Percentiles rank a stretch among this genome's conserved stretches.
phyloP scores from a whole-genome alignment of 2,113 vertebrate species.

The Seriola dumerili region DNA sequence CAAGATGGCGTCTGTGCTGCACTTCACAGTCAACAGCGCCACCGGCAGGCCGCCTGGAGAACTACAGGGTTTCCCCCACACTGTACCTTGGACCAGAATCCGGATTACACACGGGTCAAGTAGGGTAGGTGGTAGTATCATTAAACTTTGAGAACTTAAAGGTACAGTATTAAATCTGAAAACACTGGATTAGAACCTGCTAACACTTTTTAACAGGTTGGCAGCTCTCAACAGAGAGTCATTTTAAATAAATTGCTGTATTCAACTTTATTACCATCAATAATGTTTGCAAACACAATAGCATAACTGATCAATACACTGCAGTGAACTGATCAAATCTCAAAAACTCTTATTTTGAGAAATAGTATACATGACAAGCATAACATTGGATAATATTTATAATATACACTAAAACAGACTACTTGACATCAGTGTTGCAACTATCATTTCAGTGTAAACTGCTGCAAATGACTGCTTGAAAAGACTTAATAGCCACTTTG shows the following conservation, averaged over 20 bases:
- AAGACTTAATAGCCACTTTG: background rate
- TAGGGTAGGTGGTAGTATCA: background rate
- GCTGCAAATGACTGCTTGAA: background rate
- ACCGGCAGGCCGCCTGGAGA: slow-evolving; percentile 28
- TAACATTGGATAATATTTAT: background rate
- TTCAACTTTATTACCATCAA: background rate
- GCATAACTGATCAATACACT: too few relatives aligned
- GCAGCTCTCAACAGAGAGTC: background rate
- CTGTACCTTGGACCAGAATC: background rate
- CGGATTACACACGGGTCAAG: background rate
- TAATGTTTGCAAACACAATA: background rate
- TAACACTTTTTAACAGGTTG: background rate
- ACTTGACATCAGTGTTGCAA: background rate
- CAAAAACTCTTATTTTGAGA: background rate
- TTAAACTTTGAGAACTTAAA: background rate
- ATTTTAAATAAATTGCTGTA: too few relatives aligned
- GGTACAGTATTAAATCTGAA: background rate
- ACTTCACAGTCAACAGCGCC: slow-evolving; percentile 58
- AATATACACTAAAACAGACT: background rate
- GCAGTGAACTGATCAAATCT: background rate
- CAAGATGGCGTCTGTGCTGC: slow-evolving; percentile 81
- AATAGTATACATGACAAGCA: background rate
- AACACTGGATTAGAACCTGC: background rate
- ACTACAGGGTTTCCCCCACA: slow-evolving; percentile 56
- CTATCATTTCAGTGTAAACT: background rate